Conservation (phyloP, 92 coral and sea anemone genomes). For the Heliopora coerulea region DNA sequence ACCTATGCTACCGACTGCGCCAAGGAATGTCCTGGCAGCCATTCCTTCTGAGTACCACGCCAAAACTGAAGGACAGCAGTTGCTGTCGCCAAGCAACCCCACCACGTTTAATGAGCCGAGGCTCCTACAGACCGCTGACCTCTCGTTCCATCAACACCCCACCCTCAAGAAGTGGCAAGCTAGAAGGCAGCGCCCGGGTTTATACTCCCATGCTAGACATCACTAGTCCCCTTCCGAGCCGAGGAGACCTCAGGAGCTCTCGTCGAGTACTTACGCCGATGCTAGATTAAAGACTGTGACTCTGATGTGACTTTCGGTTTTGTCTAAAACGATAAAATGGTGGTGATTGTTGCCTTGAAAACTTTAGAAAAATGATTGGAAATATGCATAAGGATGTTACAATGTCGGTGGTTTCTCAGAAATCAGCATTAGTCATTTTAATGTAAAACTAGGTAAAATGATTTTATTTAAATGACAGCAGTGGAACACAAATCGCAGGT, state of each 20-base stretch:
- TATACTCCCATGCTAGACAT: constrained; percentile 19
- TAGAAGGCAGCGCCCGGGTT: constrained; percentile 21
- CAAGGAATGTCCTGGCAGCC: constrained; percentile 46
- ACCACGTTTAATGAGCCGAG: constrained; percentile 34
- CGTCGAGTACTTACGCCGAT: constrained; percentile 28
- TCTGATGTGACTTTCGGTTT: not conserved
- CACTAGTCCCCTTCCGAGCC: constrained; percentile 35
- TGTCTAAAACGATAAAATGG: not conserved
- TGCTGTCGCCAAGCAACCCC: constrained; percentile 47
- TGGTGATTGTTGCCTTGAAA: not conserved
- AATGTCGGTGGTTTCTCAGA: not conserved
- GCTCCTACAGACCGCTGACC: constrained; percentile 24
- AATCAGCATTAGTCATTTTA: not conserved
- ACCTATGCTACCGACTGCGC: constrained; percentile 39
- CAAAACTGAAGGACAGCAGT: constrained; percentile 26
- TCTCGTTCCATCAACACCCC: constrained; percentile 41
- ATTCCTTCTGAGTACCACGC: constrained; percentile 22
- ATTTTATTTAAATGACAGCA: no score
- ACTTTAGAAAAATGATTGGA: not conserved
- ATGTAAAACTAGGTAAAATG: not conserved
- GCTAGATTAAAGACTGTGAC: not conserved
- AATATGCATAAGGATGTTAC: not conserved
- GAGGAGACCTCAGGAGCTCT: constrained; percentile 19
- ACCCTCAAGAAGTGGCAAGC: constrained; percentile 32
- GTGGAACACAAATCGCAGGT: no score